Evolutionary conservation across 2,888 invertebrate species (phyloP).

Genomic region (Rhopalosiphum nymphaeae): DNA sequence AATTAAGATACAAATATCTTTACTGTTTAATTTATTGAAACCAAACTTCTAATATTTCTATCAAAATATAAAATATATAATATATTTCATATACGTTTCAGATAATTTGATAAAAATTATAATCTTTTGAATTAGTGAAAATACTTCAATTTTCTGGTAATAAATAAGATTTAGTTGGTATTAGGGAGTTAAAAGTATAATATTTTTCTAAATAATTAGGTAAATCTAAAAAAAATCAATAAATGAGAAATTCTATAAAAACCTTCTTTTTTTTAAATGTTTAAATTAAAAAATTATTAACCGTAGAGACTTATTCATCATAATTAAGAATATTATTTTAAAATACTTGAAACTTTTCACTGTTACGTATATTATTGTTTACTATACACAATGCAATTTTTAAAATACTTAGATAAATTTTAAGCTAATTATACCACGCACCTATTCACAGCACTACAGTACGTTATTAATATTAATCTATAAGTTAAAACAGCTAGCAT

Average conservation of each 20-base stretch:
- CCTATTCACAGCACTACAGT: no score
- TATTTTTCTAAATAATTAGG: neutral
- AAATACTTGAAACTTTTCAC: no score
- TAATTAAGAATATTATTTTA: no score
- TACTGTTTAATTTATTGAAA: neutral
- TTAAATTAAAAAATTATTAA: no score
- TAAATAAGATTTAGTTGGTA: neutral
- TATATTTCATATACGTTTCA: neutral
- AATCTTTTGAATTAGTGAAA: neutral
- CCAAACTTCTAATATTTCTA: neutral
- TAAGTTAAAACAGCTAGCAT: no score
- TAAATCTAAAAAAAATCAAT: neutral
- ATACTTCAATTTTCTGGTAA: no score
- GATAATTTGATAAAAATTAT: neutral
- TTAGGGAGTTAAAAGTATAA: neutral
- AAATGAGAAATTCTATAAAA: neutral
- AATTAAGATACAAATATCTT: neutral
- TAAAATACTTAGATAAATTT: no score
- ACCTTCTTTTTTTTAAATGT: neutral
- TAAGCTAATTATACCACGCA: no score
- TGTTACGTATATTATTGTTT: no score
- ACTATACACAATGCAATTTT: no score
- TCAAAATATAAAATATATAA: neutral
- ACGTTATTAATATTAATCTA: no score
- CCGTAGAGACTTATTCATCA: no score